These are phyloP conservation scores for Harpegnathos saltator DNA, from an alignment of 1,140 invertebrate species.

Conservation along the genomic window DNA sequence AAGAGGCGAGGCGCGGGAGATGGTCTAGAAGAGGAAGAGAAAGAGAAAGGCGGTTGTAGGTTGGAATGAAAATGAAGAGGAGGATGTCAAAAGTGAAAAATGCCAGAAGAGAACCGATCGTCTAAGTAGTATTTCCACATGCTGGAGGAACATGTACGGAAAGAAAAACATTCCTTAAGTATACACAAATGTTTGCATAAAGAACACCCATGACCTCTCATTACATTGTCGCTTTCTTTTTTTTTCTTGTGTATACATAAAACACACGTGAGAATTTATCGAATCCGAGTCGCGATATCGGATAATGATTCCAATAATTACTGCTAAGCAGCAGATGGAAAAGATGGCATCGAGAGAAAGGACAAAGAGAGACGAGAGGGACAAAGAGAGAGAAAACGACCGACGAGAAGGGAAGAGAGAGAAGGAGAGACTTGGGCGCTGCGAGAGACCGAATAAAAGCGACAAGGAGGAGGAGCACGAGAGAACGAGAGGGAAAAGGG, in stretches of 20 bases:
- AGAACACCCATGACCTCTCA: no score
- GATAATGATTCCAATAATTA: slow-evolving; percentile 20
- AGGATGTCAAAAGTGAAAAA: slow-evolving; percentile 14
- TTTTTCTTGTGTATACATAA: no score
- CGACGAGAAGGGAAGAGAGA: slow-evolving; percentile 28
- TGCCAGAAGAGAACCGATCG: not conserved
- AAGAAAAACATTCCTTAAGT: no score
- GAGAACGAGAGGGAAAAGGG: slow-evolving; percentile 48
- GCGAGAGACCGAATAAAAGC: slow-evolving; percentile 64
- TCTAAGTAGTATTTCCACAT: slow-evolving; percentile 13
- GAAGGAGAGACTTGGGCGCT: slow-evolving; percentile 5
- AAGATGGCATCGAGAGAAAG: not conserved
- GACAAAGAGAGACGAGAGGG: slow-evolving; percentile 22
- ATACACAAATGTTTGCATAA: no score
- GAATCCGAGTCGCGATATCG: not conserved
- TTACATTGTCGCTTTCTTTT: no score
- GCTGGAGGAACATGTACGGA: not conserved
- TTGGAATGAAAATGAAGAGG: not conserved
- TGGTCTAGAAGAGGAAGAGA: not conserved
- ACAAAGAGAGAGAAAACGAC: slow-evolving; percentile 16
- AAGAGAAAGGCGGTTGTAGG: not conserved
- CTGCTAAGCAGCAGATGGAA: slow-evolving; percentile 22
- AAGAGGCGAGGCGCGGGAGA: not conserved
- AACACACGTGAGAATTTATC: not conserved
- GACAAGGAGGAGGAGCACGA: slow-evolving; percentile 38